phyloP scores from a whole-genome alignment of 2,113 vertebrate species.

The Bufo bufo region DNA sequence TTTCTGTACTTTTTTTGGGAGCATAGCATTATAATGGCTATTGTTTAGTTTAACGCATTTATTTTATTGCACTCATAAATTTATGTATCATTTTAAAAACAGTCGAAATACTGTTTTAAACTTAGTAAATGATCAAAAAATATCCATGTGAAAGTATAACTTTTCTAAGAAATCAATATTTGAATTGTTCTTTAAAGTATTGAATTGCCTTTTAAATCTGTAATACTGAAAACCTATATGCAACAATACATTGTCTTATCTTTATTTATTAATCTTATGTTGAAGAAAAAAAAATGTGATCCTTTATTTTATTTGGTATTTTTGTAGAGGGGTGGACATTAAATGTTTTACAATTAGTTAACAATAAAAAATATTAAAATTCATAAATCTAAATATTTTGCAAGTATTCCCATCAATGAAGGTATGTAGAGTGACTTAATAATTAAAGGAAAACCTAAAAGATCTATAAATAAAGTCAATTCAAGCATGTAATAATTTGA shows the following conservation, averaged over 20 bases:
- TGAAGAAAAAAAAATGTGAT: background rate
- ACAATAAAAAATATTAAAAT: background rate
- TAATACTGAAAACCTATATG: slow-evolving; percentile 52
- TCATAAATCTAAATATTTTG: background rate
- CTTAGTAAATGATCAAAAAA: slow-evolving; percentile 18
- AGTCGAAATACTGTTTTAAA: slow-evolving; percentile 31
- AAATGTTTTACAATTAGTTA: background rate
- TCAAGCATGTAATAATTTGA: too few species aligned
- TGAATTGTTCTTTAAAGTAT: slow-evolving; percentile 37
- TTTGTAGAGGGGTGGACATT: background rate
- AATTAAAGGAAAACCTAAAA: background rate
- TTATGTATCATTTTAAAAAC: slow-evolving; percentile 47
- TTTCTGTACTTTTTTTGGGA: slow-evolving; percentile 68
- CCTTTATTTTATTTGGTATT: background rate
- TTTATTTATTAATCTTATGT: slow-evolving; percentile 13
- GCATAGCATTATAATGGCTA: slow-evolving; percentile 75
- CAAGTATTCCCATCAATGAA: too few species aligned
- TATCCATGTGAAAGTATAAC: slow-evolving; percentile 14
- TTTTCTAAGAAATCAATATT: slow-evolving; percentile 43
- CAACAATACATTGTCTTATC: slow-evolving; percentile 37
- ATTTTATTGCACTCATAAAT: slow-evolving; percentile 37
- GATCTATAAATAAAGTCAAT: too few species aligned
- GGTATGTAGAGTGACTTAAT: background rate
- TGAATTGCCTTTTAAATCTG: slow-evolving; percentile 50
- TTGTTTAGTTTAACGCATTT: slow-evolving; percentile 39